Conservation (phyloP, 2,113 vertebrate species). For the Dipodomys merriami region DNA sequence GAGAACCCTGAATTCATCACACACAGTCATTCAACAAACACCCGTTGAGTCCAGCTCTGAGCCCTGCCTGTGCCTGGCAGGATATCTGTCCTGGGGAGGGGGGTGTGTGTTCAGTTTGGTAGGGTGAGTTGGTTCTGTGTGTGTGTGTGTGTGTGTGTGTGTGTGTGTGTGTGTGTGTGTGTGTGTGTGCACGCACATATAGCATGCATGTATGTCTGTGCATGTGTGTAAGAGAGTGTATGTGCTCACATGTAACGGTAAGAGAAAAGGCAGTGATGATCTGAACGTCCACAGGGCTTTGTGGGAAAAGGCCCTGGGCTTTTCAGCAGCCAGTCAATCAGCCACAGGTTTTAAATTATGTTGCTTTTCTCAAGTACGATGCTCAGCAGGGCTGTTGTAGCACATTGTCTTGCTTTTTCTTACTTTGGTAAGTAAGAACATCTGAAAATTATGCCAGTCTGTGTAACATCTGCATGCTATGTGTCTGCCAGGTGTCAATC, state of each 20-base stretch:
- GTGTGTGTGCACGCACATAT: not conserved
- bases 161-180: not conserved
- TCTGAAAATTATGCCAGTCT: not conserved
- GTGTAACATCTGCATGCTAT: too few species aligned
- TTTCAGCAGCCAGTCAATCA: not conserved
- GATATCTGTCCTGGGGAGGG: not conserved
- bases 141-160: too few species aligned
- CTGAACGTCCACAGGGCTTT: not conserved
- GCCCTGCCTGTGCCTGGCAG: accelerated
- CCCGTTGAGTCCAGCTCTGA: accelerated
- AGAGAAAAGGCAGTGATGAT: not conserved
- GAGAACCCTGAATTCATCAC: accelerated
- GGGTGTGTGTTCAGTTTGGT: not conserved
- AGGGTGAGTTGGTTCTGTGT: too few species aligned
- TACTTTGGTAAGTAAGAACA: not conserved
- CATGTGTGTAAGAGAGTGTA: not conserved
- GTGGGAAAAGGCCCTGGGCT: not conserved
- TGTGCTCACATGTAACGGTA: accelerated
- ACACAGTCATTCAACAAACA: accelerated
- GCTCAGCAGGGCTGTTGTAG: not conserved
- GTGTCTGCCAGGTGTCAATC: too few species aligned
- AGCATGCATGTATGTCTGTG: not conserved
- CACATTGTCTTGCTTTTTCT: not conserved
- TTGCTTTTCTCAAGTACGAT: not conserved
- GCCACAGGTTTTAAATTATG: not conserved